Evolutionary conservation across 2,797 vertebrate genomes (phyloP).

Genomic region (Takifugu rubripes): DNA sequence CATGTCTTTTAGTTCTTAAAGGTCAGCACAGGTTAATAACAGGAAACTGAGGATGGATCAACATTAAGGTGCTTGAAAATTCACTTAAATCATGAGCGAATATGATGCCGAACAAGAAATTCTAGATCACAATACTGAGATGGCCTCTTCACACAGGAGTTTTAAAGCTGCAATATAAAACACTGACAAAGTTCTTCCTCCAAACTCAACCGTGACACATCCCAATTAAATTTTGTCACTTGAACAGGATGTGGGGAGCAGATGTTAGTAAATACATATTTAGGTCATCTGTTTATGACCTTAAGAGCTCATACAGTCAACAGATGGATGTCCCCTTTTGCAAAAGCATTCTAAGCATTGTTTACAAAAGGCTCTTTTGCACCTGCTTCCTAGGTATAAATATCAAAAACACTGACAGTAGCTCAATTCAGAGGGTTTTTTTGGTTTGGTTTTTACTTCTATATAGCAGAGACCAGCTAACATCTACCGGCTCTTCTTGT

Average conservation of each 20-base stretch:
- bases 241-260: background rate
- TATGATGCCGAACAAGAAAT: background rate
- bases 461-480: too few relatives aligned
- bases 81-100: background rate
- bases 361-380: conserved; percentile 4
- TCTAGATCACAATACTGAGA: too few relatives aligned
- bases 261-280: conserved; percentile 2
- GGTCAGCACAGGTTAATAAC: too few relatives aligned
- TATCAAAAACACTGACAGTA: too few relatives aligned
- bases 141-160: too few relatives aligned
- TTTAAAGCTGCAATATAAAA: too few relatives aligned
- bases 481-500: too few relatives aligned
- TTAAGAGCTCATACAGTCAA: conserved; percentile 7
- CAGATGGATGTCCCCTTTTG: conserved; percentile 25
- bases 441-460: too few relatives aligned
- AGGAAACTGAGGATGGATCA: conserved; percentile 1
- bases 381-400: background rate
- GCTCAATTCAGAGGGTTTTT: too few relatives aligned
- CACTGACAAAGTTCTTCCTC: background rate
- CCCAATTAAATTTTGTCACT: background rate
- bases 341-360: conserved; percentile 20
- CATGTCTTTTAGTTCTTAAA: conserved; percentile 8
- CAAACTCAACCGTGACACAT: background rate
- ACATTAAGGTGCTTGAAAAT: too few relatives aligned
- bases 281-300: conserved; percentile 6